A percentile compares a stretch with the other conserved stretches of the same genome.
These are phyloP conservation scores for Notospermus geniculatus DNA, from an alignment of 1,140 invertebrate genomes.

Conservation along the genomic window DNA sequence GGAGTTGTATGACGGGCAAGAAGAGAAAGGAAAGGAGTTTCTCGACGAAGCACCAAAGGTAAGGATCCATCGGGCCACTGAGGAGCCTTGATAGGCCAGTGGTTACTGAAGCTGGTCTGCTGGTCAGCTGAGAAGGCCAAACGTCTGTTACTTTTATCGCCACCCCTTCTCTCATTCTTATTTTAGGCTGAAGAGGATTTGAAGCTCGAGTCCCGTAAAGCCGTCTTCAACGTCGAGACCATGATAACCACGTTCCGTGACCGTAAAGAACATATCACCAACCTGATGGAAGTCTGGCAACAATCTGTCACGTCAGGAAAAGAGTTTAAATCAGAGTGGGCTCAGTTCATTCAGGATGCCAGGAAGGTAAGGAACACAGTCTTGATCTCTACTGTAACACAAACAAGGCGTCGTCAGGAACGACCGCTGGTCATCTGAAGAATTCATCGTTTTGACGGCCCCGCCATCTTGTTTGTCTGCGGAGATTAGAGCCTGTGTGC, in stretches of 20 bases:
- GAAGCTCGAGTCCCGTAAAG: constrained; percentile 70
- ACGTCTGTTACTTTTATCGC: too few species aligned
- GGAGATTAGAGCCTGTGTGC: too few species aligned
- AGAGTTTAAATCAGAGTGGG: constrained; percentile 67
- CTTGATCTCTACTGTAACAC: neutral
- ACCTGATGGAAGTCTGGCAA: constrained; percentile 70
- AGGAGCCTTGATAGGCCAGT: too few species aligned
- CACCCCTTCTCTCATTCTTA: too few species aligned
- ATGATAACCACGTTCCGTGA: constrained; percentile 69
- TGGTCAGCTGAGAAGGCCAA: too few species aligned
- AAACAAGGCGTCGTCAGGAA: too few species aligned
- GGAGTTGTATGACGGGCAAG: constrained; percentile 54
- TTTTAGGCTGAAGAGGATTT: constrained; percentile 59
- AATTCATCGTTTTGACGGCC: too few species aligned
- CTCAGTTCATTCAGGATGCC: constrained; percentile 72
- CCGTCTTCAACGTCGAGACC: constrained; percentile 68
- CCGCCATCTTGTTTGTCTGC: too few species aligned
- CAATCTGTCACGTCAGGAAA: constrained; percentile 63
- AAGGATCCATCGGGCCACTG: constrained; percentile 32
- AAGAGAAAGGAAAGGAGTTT: constrained; percentile 69
- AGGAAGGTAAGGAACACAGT: constrained; percentile 61
- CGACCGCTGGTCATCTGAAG: too few species aligned
- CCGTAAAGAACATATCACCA: constrained; percentile 66
- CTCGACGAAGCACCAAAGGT: constrained; percentile 67
- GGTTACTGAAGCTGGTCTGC: too few species aligned